Percentiles rank a stretch among this genome's conserved stretches.
Evolutionary conservation across 2,888 invertebrate genomes (phyloP).

Genomic region (Fragum fragum): DNA sequence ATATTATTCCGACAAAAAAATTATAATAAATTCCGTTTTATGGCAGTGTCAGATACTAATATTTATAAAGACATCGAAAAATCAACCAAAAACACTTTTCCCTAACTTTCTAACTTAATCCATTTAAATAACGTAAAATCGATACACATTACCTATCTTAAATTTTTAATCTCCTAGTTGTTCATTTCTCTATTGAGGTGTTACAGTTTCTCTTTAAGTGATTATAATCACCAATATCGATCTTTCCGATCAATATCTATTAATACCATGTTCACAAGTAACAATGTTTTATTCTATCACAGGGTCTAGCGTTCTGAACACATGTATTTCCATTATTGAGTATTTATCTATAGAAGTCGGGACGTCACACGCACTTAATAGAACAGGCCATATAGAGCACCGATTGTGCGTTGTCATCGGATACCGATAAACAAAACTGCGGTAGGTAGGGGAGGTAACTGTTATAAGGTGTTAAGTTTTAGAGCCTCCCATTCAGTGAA

Average conservation of each 20-base stretch:
- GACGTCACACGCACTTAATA: slow-evolving; percentile 16
- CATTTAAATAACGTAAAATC: background rate
- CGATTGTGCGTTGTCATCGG: slow-evolving; percentile 26
- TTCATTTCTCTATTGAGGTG: background rate
- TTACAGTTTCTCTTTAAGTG: background rate
- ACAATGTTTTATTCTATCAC: background rate
- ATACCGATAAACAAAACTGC: slow-evolving; percentile 30
- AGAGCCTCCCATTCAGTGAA: no score
- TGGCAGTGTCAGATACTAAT: no score
- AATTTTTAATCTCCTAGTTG: background rate
- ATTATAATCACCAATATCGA: slow-evolving; percentile 21
- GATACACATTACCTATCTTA: slow-evolving; percentile 3
- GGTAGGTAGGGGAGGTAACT: slow-evolving; percentile 39
- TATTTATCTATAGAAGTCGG: slow-evolving; percentile 23
- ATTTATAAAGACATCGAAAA: background rate
- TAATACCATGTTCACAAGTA: slow-evolving; percentile 10
- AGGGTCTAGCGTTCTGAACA: background rate
- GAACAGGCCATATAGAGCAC: background rate
- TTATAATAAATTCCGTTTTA: no score
- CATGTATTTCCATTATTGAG: slow-evolving; percentile 19
- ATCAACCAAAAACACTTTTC: background rate
- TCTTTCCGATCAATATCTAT: slow-evolving; percentile 3
- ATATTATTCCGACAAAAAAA: no score
- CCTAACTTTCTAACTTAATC: background rate
- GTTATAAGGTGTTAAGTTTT: background rate